These are phyloP conservation scores for Thumatha senex DNA, from an alignment of 2,888 invertebrate genomes.

Conservation along the genomic window DNA sequence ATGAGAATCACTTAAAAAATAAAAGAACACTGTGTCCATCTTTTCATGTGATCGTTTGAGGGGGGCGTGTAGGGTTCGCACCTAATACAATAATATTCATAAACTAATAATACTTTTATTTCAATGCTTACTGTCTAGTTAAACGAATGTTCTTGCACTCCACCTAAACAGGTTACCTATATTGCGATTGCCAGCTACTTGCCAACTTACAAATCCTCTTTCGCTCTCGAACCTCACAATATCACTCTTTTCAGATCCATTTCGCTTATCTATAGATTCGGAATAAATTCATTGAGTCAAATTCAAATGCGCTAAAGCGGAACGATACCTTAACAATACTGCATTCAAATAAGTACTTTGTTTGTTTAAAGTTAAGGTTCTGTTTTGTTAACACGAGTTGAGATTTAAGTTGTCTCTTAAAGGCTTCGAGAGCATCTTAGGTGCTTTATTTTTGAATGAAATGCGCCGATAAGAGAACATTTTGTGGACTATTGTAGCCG, in stretches of 20 bases:
- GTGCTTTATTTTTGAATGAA: constrained; percentile 45
- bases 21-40: no score
- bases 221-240: constrained; percentile 27
- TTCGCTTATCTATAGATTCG: constrained; percentile 40
- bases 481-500: constrained; percentile 38
- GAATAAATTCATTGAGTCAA: constrained; percentile 42
- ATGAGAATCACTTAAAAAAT: no score
- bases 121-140: neutral
- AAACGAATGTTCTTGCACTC: neutral
- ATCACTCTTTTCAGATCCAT: constrained; percentile 35
- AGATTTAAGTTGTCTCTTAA: constrained; percentile 29
- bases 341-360: constrained; percentile 15
- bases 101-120: no score
- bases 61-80: no score
- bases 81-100: no score
- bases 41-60: no score
- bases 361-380: constrained; percentile 10
- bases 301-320: constrained; percentile 38
- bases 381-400: constrained; percentile 5
- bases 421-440: constrained; percentile 34
- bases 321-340: constrained; percentile 14
- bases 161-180: neutral
- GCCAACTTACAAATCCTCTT: constrained; percentile 23
- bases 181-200: neutral
- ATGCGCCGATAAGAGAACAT: constrained; percentile 36